These are phyloP conservation scores for Athalia circularis DNA, from an alignment of 2,888 invertebrate genomes.

Conservation along the genomic window DNA sequence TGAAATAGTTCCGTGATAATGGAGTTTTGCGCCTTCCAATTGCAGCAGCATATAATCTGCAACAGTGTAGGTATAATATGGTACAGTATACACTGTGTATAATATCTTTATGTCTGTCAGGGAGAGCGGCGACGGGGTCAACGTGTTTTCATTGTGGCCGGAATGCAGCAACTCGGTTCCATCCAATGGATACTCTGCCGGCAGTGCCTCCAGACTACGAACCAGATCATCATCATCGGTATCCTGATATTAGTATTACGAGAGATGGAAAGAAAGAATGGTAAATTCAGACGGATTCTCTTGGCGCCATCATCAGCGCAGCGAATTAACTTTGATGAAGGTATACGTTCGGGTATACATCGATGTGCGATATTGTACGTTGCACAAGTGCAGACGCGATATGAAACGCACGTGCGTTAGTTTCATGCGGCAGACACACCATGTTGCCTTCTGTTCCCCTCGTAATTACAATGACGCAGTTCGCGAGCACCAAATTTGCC, in stretches of 20 bases:
- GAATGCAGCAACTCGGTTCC: not conserved
- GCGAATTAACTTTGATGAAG: slow-evolving; percentile 19
- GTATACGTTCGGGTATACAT: not conserved
- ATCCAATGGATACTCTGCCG: not conserved
- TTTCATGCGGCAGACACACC: not conserved
- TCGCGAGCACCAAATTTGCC: slow-evolving; percentile 6
- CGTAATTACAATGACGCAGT: slow-evolving; percentile 38
- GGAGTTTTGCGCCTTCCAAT: slow-evolving; percentile 24
- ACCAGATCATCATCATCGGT: too few species aligned
- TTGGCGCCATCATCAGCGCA: not conserved
- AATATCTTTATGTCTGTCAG: not conserved
- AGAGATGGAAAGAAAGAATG: slow-evolving; percentile 5
- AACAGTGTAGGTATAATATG: not conserved
- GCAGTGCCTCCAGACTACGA: too few species aligned
- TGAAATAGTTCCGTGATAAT: slow-evolving; percentile 34
- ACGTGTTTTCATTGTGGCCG: slow-evolving; percentile 31
- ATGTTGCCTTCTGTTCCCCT: not conserved
- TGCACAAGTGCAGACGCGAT: not conserved
- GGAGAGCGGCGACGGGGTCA: slow-evolving; percentile 34
- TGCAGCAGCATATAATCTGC: slow-evolving; percentile 5
- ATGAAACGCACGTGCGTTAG: slow-evolving; percentile 32
- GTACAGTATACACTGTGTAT: too few species aligned
- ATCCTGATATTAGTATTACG: not conserved
- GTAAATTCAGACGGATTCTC: not conserved
- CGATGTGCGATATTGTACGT: not conserved